Base-by-base conservation (phyloP, 2,888 invertebrate genomes). In the Perdita meconis region DNA sequence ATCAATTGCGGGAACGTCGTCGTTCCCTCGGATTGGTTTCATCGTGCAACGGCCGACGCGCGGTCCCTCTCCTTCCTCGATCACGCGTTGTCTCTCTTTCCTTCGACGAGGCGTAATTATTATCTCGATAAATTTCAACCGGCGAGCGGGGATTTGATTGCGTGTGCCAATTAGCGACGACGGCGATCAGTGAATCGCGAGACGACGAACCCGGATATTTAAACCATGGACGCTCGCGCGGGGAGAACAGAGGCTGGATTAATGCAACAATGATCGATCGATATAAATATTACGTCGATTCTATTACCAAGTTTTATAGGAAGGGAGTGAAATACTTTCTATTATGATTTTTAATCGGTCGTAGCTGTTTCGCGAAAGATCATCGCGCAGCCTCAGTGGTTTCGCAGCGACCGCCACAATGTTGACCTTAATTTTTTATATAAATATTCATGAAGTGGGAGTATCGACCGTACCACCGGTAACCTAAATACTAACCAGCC, bases 1-100 rank as follows among this genome's bases (percentile, higher is more conserved):
- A 80, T 83, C 85, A 77, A 83, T 82, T 80, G 75, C 60, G 56
- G 71, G 51, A 61, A 50, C 59, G 55, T 64, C 40, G 47, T 55
- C 53, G 36, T 50, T 53, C 16, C 55, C 26, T 16, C 53, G 61
- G 70, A 81, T 76, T 63, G 71, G 63, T 60, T 64, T 26, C 56
- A 22, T 22, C 71, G 68, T 57, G 40, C 59, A 40, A 78, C 26
- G 44, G 1, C 60, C 47, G 47, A 24, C 22, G 12, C 38, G 68
- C 34, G 34, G n/a, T 68, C 65, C 24, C 26, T 34, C 53, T 47
- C 60, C 19, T 12, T 19, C n/a, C 34, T 1, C n/a, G 2, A 8
- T 0, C 1, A n/a, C 1, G 1, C 12, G 36, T 10, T 44, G 24
- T 47, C 53, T 50, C 59, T 50, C 70, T 64, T 65, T 72, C 40